These are phyloP conservation scores for Spondyliosoma cantharus DNA, from an alignment of 2,797 vertebrate species.

Conservation along the genomic window DNA sequence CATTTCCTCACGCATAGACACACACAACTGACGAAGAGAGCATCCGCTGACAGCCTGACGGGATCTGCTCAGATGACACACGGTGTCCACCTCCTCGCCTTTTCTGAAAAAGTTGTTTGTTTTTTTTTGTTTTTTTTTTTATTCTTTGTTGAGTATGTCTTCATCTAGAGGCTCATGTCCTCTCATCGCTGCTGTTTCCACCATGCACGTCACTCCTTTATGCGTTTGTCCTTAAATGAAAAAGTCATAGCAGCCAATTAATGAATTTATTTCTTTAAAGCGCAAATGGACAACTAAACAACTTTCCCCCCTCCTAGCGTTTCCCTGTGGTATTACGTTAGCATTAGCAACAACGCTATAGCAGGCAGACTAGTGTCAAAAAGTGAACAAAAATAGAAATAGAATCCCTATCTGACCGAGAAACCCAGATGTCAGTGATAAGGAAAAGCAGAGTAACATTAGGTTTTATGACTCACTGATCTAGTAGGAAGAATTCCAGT, in stretches of 20 bases:
- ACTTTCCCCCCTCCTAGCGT: too few species aligned
- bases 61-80: constrained; percentile 54
- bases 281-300: background rate
- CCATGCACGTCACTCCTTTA: background rate
- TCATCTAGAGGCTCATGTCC: background rate
- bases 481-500: too few species aligned
- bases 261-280: background rate
- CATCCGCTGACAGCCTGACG: constrained; percentile 43
- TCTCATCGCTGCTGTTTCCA: background rate
- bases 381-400: too few species aligned
- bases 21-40: constrained; percentile 49
- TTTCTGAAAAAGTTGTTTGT: constrained; percentile 17
- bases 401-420: too few species aligned
- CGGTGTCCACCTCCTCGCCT: constrained; percentile 26
- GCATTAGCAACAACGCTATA: too few species aligned
- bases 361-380: too few species aligned
- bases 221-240: background rate
- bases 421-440: too few species aligned
- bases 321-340: too few species aligned
- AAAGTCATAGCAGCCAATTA: background rate
- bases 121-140: background rate
- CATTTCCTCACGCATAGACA: constrained; percentile 52
- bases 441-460: too few species aligned
- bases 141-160: background rate
- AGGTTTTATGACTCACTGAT: too few species aligned